A percentile compares a stretch with the other conserved stretches of the same genome.
phyloP scores from a whole-genome alignment of 2,113 vertebrate species.

The Myocastor coypus region DNA sequence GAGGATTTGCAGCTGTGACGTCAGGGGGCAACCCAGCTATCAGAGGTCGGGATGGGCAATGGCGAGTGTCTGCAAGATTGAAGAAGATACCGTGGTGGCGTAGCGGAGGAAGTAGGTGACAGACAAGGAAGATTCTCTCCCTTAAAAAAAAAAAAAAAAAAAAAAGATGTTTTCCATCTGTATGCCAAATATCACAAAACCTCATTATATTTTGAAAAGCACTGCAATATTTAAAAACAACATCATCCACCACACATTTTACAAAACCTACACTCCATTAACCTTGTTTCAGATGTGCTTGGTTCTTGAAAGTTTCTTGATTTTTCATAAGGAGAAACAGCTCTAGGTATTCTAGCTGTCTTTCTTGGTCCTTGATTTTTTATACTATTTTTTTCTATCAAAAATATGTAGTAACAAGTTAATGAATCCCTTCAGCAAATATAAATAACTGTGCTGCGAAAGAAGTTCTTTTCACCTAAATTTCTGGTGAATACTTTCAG shows the following conservation, averaged over 20 bases:
- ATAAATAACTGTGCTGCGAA: not conserved
- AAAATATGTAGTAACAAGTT: not conserved
- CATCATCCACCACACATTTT: not conserved
- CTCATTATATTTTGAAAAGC: conserved; percentile 35
- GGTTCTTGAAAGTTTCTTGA: not conserved
- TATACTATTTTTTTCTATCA: not conserved
- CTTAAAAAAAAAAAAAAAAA: conserved; percentile 19
- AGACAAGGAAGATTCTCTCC: not conserved
- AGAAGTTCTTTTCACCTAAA: conserved; percentile 25
- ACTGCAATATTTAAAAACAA: not conserved
- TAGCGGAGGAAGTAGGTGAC: not conserved
- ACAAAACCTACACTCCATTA: not conserved
- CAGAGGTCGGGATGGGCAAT: not conserved
- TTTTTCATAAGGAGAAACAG: not conserved
- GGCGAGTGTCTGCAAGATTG: not conserved
- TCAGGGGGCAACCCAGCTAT: not conserved
- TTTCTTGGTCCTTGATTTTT: not conserved
- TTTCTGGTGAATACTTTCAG: not conserved
- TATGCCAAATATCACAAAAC: not conserved
- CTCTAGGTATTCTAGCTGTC: not conserved
- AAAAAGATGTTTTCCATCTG: not conserved
- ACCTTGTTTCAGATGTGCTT: not conserved
- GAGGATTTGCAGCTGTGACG: not conserved
- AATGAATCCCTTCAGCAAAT: conserved; percentile 11
- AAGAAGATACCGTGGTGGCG: not conserved